A percentile compares a stretch with the other conserved stretches of the same genome.
phyloP scores from a whole-genome alignment of 2,888 invertebrate genomes.

The Phyllotreta striolata region DNA sequence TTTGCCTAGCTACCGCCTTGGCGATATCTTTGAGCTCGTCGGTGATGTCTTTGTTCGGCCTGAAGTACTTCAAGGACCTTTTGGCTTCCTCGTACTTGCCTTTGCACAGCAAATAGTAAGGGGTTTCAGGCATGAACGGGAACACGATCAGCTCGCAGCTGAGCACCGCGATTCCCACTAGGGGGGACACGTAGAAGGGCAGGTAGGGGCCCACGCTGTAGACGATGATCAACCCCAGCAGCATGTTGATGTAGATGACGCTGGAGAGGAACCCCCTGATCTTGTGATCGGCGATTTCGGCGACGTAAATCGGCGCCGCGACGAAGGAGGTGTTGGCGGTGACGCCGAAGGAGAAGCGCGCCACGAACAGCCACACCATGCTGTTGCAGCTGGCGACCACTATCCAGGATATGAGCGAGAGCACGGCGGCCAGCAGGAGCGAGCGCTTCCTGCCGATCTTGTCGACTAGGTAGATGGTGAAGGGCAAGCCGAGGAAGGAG shows the following conservation, averaged over 20 bases:
- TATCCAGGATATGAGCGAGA: constrained; percentile 56
- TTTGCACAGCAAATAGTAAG: constrained; percentile 55
- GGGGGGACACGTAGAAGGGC: constrained; percentile 54
- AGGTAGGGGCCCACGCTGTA: constrained; percentile 54
- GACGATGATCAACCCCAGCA: constrained; percentile 56
- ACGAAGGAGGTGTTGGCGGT: constrained; percentile 58
- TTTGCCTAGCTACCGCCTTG: constrained; percentile 54
- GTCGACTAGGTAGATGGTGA: constrained; percentile 54
- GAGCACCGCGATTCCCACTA: constrained; percentile 54
- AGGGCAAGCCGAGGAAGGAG: constrained; percentile 51
- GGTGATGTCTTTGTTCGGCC: constrained; percentile 50
- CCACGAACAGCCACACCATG: constrained; percentile 50
- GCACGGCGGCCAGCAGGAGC: constrained; percentile 52
- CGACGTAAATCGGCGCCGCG: constrained; percentile 59
- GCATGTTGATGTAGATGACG: constrained; percentile 57
- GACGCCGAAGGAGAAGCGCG: constrained; percentile 49
- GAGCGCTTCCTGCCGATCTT: constrained; percentile 54
- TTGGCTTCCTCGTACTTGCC: constrained; percentile 51
- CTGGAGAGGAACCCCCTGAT: constrained; percentile 57
- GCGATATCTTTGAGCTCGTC: constrained; percentile 55
- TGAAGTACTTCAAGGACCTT: constrained; percentile 51
- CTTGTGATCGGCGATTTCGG: constrained; percentile 58
- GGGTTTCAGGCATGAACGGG: constrained; percentile 58
- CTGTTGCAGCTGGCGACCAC: constrained; percentile 50
- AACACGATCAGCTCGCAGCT: constrained; percentile 52